A percentile compares a stretch with the other conserved stretches of the same genome.
These are phyloP conservation scores for Conops quadrifasciatus DNA, from an alignment of 2,888 invertebrate species.

Conservation along the genomic window DNA sequence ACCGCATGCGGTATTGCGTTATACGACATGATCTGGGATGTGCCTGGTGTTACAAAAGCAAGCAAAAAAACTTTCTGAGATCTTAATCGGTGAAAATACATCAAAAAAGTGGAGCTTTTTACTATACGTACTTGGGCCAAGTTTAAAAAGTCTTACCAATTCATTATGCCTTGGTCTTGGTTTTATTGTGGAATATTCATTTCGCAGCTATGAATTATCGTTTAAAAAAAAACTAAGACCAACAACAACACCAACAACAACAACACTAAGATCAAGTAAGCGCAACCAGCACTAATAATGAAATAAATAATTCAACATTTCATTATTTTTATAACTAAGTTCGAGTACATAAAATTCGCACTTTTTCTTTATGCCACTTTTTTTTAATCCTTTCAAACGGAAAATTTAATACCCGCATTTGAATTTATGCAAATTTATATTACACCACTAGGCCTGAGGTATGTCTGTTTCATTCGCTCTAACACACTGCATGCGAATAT, in stretches of 20 bases:
- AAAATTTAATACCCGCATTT: background rate
- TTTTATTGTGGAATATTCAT: too few species aligned
- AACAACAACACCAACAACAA: background rate
- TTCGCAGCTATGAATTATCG: background rate
- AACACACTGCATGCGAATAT: background rate
- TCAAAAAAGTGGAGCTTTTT: slow-evolving; percentile 15
- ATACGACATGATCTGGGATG: too few species aligned
- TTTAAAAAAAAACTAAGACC: background rate
- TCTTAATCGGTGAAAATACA: slow-evolving; percentile 27
- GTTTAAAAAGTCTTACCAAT: too few species aligned
- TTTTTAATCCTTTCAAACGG: background rate
- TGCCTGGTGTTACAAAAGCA: too few species aligned
- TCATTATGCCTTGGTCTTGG: too few species aligned
- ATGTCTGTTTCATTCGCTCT: too few species aligned
- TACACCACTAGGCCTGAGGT: too few species aligned
- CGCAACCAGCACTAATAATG: background rate
- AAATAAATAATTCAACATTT: slow-evolving; percentile 2
- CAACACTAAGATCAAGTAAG: background rate
- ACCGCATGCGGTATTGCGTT: too few species aligned
- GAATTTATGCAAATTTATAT: background rate
- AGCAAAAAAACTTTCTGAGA: slow-evolving; percentile 2
- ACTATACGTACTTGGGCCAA: too few species aligned
- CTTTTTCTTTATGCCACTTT: slow-evolving; percentile 10
- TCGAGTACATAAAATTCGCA: slow-evolving; percentile 1
- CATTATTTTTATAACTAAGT: slow-evolving; percentile 8